Base-by-base conservation (phyloP, 2,113 vertebrate species). In the Dendrocopos noguchii region DNA sequence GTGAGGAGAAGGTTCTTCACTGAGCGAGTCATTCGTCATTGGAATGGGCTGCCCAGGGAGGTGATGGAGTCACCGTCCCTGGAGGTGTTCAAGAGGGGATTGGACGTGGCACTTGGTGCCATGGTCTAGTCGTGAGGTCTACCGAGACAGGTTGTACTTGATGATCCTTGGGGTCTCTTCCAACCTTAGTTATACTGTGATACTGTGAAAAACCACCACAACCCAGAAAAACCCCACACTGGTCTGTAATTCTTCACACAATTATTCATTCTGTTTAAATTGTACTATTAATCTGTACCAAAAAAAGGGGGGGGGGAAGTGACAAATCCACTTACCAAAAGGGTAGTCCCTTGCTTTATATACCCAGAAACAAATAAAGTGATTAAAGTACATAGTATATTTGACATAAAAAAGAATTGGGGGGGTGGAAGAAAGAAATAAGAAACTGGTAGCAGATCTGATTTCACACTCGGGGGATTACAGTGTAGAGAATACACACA, bases 381-480 rank as follows among this genome's bases (percentile, higher is more conserved):
- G 12, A 89, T 80, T 78, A 61, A 91, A 91, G 55, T 77, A 67
- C 31, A 42, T 46, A 77, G 47, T 59, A 90, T 85, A 91, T 93
- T 93, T 66, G 14, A 93, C 91, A 93, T 10, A 21, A 86, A 80
- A 84, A 84, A 88, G 64, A 91, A 91, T 57, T 87, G 85, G 34
- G 55, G 14, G 42, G 14, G 42, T 50, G 50, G 24, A 27, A 78
- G 46, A 56, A 79, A 65, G 11, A n/a, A 36, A 73, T 44, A 72
- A 79, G 15, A 91, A 88, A 57, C 33, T 65, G 29, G 20, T 5
- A 83, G 63, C 57, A 77, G 92, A 94, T 87, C 82, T 88, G 59
- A 90, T 96, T 97, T 97, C 91, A 95, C 94, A 78, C 74, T 90
- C 3, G 5, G 61, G 34, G 89, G 67, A 91, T 91, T 95, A 91